Percentiles rank a stretch among this genome's conserved stretches.
These are phyloP conservation scores for Carcinoscorpius rotundicauda DNA, from an alignment of 1,140 invertebrate species.

Conservation along the genomic window DNA sequence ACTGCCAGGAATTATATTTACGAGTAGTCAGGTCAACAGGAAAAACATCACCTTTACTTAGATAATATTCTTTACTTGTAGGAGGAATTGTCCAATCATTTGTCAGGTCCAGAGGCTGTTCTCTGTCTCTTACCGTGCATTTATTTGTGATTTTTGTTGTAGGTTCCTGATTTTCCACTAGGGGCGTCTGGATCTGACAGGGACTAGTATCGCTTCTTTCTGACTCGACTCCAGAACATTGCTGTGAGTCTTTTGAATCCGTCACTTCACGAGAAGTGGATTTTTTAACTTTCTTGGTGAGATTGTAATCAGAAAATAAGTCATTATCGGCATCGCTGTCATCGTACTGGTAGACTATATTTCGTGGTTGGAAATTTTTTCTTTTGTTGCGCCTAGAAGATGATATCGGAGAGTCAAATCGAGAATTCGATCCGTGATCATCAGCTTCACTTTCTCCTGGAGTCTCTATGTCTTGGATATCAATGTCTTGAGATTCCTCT, in stretches of 20 bases:
- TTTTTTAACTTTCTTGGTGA: too few relatives aligned
- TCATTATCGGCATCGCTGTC: slow-evolving; percentile 10
- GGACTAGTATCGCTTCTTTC: neutral
- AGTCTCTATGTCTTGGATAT: too few relatives aligned
- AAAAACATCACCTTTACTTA: neutral
- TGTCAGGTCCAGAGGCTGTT: slow-evolving; percentile 26
- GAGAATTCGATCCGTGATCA: neutral
- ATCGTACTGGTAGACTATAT: slow-evolving; percentile 34
- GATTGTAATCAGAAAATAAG: neutral
- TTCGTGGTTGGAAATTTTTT: slow-evolving; percentile 52
- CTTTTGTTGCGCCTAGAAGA: slow-evolving; percentile 39
- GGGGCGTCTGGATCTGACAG: neutral
- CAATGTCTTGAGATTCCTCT: too few relatives aligned
- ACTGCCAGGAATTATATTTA: too few relatives aligned
- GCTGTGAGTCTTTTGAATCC: neutral
- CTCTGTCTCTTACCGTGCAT: slow-evolving; percentile 1
- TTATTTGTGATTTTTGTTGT: slow-evolving; percentile 6
- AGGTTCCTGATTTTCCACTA: neutral
- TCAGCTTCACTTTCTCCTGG: slow-evolving; percentile 2
- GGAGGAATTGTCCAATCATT: slow-evolving; percentile 29
- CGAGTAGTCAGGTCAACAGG: slow-evolving; percentile 13
- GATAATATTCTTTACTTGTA: too few relatives aligned
- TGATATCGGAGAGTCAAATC: slow-evolving; percentile 4
- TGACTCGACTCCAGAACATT: neutral
- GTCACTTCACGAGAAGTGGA: too few relatives aligned